Percentiles rank a stretch among this genome's conserved stretches.
Evolutionary conservation across 2,797 vertebrate species (phyloP).

Genomic region (Scleropages formosus): DNA sequence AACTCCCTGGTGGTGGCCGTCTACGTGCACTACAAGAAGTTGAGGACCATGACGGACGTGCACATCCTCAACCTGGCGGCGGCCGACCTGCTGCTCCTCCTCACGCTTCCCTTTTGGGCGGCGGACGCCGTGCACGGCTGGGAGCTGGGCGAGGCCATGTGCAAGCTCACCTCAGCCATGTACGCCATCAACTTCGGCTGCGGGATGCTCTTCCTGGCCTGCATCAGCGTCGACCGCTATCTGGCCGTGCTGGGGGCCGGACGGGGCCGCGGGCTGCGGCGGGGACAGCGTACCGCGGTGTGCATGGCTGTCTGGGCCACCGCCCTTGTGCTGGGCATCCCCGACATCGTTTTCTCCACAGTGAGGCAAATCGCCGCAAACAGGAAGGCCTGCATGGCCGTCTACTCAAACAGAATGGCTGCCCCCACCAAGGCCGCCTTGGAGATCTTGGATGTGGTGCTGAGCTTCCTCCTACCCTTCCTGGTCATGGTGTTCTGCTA

Average conservation of each 20-base stretch:
- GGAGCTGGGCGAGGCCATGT: constrained; percentile 75
- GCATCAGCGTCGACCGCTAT: constrained; percentile 85
- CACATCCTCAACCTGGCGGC: constrained; percentile 89
- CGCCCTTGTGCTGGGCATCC: constrained; percentile 76
- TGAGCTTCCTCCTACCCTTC: constrained; percentile 84
- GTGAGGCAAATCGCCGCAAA: constrained; percentile 58
- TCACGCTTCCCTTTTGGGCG: constrained; percentile 90
- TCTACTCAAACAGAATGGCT: constrained; percentile 69
- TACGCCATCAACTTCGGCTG: constrained; percentile 88
- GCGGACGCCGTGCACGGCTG: constrained; percentile 80
- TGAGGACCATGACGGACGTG: constrained; percentile 80
- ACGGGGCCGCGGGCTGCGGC: constrained; percentile 46
- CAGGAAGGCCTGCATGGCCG: constrained; percentile 66
- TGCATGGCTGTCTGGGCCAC: constrained; percentile 71
- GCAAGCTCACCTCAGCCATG: constrained; percentile 80
- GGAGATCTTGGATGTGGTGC: constrained; percentile 78
- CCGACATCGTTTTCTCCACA: constrained; percentile 78
- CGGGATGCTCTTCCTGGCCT: constrained; percentile 88
- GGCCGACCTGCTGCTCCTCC: constrained; percentile 82
- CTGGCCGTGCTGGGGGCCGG: constrained; percentile 57
- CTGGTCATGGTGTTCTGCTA: constrained; percentile 84
- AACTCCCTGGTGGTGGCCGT: constrained; percentile 82
- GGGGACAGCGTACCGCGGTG: constrained; percentile 58
- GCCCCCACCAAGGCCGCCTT: constrained; percentile 68
- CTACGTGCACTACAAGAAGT: constrained; percentile 76